Conservation (phyloP, 2,888 invertebrate species). For the Heteropelma amictum region DNA sequence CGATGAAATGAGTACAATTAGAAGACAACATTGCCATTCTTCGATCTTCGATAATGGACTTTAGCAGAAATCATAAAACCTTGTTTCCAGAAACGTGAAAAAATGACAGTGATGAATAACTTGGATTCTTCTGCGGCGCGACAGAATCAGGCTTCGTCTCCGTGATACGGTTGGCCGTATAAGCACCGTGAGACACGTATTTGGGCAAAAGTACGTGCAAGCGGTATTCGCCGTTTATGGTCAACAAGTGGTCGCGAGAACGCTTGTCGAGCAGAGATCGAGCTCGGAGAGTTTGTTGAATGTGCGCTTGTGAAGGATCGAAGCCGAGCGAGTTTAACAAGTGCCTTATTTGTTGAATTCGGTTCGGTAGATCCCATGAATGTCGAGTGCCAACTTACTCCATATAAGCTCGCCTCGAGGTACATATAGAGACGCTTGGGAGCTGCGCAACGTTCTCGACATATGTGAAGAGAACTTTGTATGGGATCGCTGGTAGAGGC, state of each 20-base stretch:
- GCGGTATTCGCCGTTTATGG: slow-evolving; percentile 62
- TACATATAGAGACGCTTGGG: slow-evolving; percentile 44
- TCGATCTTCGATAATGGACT: background rate
- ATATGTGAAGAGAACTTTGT: slow-evolving; percentile 9
- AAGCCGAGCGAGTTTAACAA: slow-evolving; percentile 64
- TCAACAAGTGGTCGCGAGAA: slow-evolving; percentile 61
- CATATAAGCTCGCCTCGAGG: slow-evolving; percentile 56
- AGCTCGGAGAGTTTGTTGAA: background rate
- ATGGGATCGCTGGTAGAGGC: background rate
- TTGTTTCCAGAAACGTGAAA: background rate
- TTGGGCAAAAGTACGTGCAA: slow-evolving; percentile 27
- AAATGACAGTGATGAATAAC: background rate
- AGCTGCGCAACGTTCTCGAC: slow-evolving; percentile 31
- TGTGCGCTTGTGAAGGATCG: slow-evolving; percentile 6
- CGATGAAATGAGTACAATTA: background rate
- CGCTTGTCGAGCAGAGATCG: slow-evolving; percentile 41
- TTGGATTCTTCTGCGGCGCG: slow-evolving; percentile 24
- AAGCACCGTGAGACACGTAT: slow-evolving; percentile 33
- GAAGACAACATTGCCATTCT: background rate
- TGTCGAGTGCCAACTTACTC: slow-evolving; percentile 50
- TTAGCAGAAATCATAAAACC: background rate
- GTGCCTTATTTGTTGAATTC: slow-evolving; percentile 71
- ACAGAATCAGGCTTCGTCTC: slow-evolving; percentile 21
- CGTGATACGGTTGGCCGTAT: slow-evolving; percentile 48
- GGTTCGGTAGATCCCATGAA: slow-evolving; percentile 50